A percentile compares a stretch with the other conserved stretches of the same genome.
Evolutionary conservation across 2,113 vertebrate genomes (phyloP).

Genomic region (Columba livia): DNA sequence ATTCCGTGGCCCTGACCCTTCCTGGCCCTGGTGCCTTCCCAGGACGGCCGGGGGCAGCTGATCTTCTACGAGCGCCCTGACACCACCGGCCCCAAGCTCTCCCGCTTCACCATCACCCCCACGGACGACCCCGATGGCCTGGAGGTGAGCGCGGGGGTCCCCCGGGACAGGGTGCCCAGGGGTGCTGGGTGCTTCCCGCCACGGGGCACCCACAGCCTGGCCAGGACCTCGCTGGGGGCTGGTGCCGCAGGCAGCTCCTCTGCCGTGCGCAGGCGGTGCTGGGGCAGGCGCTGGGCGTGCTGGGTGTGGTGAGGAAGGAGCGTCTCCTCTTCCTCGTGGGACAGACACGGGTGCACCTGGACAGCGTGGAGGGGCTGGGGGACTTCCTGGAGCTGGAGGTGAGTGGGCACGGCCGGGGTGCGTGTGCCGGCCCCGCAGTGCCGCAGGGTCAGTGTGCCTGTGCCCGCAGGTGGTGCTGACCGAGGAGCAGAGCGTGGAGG

Average conservation of each 20-base stretch:
- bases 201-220: background rate
- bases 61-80: constrained; percentile 87
- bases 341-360: constrained; percentile 85
- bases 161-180: fast-evolving
- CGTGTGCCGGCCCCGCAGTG: fast-evolving
- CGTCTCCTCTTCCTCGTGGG: constrained; percentile 80
- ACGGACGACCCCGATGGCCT: constrained; percentile 77
- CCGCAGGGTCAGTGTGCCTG: background rate
- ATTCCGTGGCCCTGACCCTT: no score
- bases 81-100: constrained; percentile 81
- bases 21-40: background rate
- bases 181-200: background rate
- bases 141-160: constrained; percentile 46
- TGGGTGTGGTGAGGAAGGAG: constrained; percentile 80
- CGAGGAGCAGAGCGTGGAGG: constrained; percentile 74
- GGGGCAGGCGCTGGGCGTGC: constrained; percentile 76
- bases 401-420: background rate
- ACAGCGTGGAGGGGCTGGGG: constrained; percentile 81
- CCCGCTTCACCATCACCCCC: constrained; percentile 75
- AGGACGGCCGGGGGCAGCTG: constrained; percentile 81
- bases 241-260: background rate
- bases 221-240: background rate
- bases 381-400: constrained; percentile 88
- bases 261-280: constrained; percentile 56
- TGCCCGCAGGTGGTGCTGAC: constrained; percentile 79